Base-by-base conservation (phyloP, 2,797 vertebrate species). In the Selene dorsalis region DNA sequence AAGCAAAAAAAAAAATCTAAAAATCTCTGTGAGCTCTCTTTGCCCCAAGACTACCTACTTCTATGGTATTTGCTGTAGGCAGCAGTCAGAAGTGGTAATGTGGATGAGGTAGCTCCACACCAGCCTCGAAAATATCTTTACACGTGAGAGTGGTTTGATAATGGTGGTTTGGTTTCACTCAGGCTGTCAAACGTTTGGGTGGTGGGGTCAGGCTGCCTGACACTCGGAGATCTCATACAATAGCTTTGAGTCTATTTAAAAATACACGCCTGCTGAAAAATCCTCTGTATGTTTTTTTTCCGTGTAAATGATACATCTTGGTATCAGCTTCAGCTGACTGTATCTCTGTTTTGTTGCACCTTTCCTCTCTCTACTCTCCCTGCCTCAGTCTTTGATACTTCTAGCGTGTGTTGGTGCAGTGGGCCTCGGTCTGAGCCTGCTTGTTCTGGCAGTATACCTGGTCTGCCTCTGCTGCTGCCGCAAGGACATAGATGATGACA, bases 381-480 rank as follows among this genome's bases (percentile, higher is more conserved):
- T 39, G 50, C 38, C 39, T 13, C 91, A 98, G 98, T 96, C 97
- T 0, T 90, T 99, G 84, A 90, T 97, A 64, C 82, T 97, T 86
- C 93, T 98, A 83, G 96, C 93, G 10, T 95, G 96, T 65, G 88
- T 96, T 50, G 95, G 96, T 0, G 95, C 94, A 0, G 32, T 94
- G 64, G 96, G 96, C 79, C 93, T 98, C 77, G 94, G 93, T 52
- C 90, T 98, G 86, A 98, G 97, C 92, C 93, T 98, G 80, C 69
- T 97, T 71, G 83, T 96, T 80, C 90, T 99, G 70, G 66, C 82
- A 0, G 13, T 89, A 3, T 97, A 96, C 93, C 90, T 97, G 86
- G 86, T 95, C 81, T 97, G 95, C 62, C 55, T 94, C n/a, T 98
- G 95, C 88, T 95, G 96, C 94, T 94, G 94, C 80, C 94, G 84